Percentiles rank a stretch among this genome's conserved stretches.
These are phyloP conservation scores for Eurosta solidaginis DNA, from an alignment of 1,140 invertebrate species.

Conservation along the genomic window DNA sequence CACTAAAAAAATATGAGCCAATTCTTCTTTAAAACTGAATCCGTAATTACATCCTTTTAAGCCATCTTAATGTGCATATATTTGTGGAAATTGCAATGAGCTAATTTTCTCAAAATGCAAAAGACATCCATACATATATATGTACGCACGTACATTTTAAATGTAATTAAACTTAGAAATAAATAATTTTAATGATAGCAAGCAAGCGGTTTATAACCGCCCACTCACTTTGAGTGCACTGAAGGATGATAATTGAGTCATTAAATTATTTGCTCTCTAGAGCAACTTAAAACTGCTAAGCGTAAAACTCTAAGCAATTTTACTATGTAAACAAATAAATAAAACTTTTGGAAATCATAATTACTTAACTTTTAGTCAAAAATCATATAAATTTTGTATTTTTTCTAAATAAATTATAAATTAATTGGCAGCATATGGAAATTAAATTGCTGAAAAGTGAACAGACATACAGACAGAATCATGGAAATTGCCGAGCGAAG, in stretches of 20 bases:
- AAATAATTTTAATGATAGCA: neutral
- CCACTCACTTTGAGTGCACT: neutral
- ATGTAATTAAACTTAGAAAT: neutral
- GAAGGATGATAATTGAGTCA: neutral
- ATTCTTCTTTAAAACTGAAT: no score
- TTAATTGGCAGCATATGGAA: constrained; percentile 7
- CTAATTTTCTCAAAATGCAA: neutral
- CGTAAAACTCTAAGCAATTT: neutral
- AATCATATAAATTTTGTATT: neutral
- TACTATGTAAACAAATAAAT: neutral
- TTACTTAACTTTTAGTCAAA: neutral
- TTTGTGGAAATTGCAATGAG: neutral
- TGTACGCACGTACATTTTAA: neutral
- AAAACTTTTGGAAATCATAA: neutral
- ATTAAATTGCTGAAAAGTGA: no score
- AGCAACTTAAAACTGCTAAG: neutral
- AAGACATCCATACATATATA: neutral
- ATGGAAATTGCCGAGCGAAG: no score
- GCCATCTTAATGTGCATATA: no score
- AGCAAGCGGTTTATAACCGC: neutral
- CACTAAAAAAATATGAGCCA: no score
- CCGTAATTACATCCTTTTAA: no score
- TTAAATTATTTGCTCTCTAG: neutral
- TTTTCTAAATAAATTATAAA: constrained; percentile 19
- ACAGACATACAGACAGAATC: no score